phyloP scores from a whole-genome alignment of 2,888 invertebrate species.

The Spatulosminthurus flaviceps region DNA sequence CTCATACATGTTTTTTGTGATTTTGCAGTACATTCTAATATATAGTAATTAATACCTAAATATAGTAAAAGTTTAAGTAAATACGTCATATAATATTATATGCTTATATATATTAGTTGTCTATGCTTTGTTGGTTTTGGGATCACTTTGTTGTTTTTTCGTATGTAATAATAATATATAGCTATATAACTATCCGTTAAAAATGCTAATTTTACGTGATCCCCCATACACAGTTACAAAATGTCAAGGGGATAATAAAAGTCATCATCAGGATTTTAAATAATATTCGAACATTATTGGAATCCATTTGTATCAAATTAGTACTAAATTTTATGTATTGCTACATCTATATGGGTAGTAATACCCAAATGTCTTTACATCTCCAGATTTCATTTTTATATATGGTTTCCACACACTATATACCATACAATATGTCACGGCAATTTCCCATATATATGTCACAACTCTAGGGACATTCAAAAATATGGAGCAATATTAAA shows the following conservation, averaged over 20 bases:
- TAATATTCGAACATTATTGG: no score
- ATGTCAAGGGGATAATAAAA: no score
- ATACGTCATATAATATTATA: neutral
- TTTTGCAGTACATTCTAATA: neutral
- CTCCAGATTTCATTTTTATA: no score
- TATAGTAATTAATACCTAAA: neutral
- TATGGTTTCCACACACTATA: no score
- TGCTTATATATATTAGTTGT: slow-evolving; percentile 37
- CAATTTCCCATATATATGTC: neutral
- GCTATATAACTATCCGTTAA: neutral
- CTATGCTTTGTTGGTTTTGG: slow-evolving; percentile 31
- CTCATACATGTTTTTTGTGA: slow-evolving; percentile 5
- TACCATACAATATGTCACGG: neutral
- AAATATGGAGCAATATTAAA: neutral
- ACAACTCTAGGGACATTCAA: neutral
- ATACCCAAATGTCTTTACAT: no score
- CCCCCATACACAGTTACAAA: no score
- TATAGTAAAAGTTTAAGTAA: neutral
- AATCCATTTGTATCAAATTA: no score
- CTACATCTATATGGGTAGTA: no score
- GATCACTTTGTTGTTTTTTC: neutral
- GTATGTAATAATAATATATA: no score
- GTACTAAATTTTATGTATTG: no score
- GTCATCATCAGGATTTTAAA: no score
- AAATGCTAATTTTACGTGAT: neutral